These are phyloP conservation scores for Amphiprion percula DNA, from an alignment of 2,113 vertebrate genomes.

Conservation along the genomic window DNA sequence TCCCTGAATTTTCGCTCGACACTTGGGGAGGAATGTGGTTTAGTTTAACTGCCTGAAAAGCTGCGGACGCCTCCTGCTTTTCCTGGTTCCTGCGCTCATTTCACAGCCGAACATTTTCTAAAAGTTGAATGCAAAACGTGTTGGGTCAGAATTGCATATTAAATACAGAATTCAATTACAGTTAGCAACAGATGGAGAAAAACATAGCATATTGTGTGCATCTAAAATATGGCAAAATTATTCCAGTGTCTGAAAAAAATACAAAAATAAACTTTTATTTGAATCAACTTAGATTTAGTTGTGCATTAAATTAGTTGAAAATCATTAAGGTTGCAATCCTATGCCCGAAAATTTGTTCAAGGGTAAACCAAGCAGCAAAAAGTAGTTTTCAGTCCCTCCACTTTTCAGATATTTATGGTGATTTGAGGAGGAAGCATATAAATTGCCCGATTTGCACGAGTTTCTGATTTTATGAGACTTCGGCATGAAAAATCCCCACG, in stretches of 20 bases:
- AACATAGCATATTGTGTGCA: no score
- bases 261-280: no score
- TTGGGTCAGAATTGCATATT: not conserved
- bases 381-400: not conserved
- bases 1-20: constrained; percentile 18
- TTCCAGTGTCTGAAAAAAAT: no score
- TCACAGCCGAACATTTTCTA: constrained; percentile 6
- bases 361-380: not conserved
- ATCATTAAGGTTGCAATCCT: not conserved
- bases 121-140: not conserved
- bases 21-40: constrained; percentile 17
- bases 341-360: not conserved
- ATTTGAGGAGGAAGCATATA: not conserved
- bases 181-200: no score
- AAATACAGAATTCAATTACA: no score
- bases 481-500: not conserved
- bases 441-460: not conserved
- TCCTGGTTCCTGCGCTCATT: constrained; percentile 2
- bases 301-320: not conserved
- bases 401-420: not conserved
- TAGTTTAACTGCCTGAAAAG: constrained; percentile 19
- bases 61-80: not conserved
- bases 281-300: no score
- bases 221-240: no score
- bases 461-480: not conserved